A percentile compares a stretch with the other conserved stretches of the same genome.
phyloP scores from a whole-genome alignment of 1,140 invertebrate genomes.

The Propsilocerus akamusi region DNA sequence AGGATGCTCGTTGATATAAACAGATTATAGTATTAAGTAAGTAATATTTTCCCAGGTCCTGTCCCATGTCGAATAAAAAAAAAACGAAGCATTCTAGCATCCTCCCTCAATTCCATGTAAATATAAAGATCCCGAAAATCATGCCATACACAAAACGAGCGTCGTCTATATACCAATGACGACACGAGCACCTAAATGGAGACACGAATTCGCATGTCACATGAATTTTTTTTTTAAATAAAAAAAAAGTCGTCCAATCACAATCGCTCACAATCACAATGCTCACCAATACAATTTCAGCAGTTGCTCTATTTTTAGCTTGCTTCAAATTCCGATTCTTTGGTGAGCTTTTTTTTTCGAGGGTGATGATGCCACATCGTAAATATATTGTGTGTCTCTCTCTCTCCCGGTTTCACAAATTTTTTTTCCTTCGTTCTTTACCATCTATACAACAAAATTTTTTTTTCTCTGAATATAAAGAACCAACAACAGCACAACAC shows the following conservation, averaged over 20 bases:
- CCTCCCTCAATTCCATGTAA: too few relatives aligned
- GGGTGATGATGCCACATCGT: not conserved
- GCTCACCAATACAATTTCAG: not conserved
- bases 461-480: too few relatives aligned
- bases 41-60: too few relatives aligned
- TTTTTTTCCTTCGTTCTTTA: not conserved
- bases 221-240: not conserved
- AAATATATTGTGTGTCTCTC: not conserved
- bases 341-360: not conserved
- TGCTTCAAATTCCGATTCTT: not conserved
- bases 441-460: too few relatives aligned
- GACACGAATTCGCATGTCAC: conserved; percentile 3
- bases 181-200: too few relatives aligned
- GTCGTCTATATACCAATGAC: too few relatives aligned
- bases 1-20: too few relatives aligned
- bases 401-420: not conserved
- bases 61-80: too few relatives aligned
- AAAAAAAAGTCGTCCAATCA: conserved; percentile 3
- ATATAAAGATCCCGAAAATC: too few relatives aligned
- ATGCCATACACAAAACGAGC: too few relatives aligned
- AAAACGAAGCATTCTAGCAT: too few relatives aligned
- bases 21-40: too few relatives aligned
- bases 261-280: not conserved
- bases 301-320: not conserved
- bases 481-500: not conserved